Percentiles rank a stretch among this genome's conserved stretches.
Evolutionary conservation across 2,888 invertebrate species (phyloP).

Genomic region (Stegophylla sp.): DNA sequence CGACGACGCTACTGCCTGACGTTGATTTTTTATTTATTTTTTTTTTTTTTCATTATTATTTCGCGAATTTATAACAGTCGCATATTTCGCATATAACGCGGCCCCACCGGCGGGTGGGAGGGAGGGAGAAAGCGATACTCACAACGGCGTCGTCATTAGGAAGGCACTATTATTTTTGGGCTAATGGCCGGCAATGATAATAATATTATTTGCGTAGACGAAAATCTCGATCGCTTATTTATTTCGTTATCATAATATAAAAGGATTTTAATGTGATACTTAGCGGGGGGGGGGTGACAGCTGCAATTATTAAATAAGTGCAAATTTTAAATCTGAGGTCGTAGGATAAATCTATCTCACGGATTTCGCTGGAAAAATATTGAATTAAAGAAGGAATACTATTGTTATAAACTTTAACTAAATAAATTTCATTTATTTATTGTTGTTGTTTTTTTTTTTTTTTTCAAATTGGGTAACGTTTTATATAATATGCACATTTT

Average conservation of each 20-base stretch:
- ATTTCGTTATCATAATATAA: too few species aligned
- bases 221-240: too few species aligned
- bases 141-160: background rate
- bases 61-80: background rate
- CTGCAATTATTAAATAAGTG: background rate
- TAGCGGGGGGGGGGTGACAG: background rate
- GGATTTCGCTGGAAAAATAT: too few species aligned
- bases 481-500: too few species aligned
- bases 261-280: conserved; percentile 10
- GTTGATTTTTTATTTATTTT: background rate
- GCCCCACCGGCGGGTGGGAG: too few species aligned
- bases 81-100: background rate
- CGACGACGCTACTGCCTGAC: background rate
- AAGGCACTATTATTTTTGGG: background rate
- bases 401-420: too few species aligned
- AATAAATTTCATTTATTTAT: too few species aligned
- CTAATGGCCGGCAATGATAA: background rate
- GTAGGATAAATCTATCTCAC: too few species aligned
- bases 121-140: background rate
- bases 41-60: background rate
- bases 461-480: too few species aligned
- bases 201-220: background rate
- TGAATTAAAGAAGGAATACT: too few species aligned
- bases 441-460: too few species aligned
- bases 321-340: background rate